Conservation (phyloP, 2,113 vertebrate species). For the Megalops atlanticus region DNA sequence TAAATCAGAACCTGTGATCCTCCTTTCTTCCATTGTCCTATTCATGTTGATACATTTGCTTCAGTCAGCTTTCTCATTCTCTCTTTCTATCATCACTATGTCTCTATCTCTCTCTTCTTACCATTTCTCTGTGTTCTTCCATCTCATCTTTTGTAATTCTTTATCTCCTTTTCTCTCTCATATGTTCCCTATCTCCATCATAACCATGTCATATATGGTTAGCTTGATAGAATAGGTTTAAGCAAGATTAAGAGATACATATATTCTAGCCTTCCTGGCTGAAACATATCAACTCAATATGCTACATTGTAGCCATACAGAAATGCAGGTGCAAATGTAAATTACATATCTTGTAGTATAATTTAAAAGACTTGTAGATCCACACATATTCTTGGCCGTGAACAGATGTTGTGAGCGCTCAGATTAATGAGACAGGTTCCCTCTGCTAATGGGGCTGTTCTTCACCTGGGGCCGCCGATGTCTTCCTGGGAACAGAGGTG, state of each 20-base stretch:
- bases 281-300: no score
- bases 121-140: neutral
- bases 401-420: neutral
- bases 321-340: neutral
- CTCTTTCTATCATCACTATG: neutral
- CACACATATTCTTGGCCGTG: neutral
- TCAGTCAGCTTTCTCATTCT: no score
- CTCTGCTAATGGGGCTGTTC: neutral
- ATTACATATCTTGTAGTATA: neutral
- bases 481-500: neutral
- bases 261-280: no score
- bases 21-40: neutral
- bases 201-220: no score
- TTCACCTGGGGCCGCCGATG: conserved; percentile 1
- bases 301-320: no score
- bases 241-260: no score
- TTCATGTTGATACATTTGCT: neutral
- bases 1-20: neutral
- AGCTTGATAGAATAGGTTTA: no score
- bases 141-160: no score
- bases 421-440: conserved; percentile 6
- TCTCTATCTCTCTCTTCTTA: neutral
- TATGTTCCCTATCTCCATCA: no score
- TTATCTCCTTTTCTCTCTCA: neutral
- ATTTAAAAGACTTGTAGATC: neutral